Percentiles rank a stretch among this genome's conserved stretches.
Conservation (phyloP, 2,888 invertebrate species). For the Drosophila aldrichi region DNA sequence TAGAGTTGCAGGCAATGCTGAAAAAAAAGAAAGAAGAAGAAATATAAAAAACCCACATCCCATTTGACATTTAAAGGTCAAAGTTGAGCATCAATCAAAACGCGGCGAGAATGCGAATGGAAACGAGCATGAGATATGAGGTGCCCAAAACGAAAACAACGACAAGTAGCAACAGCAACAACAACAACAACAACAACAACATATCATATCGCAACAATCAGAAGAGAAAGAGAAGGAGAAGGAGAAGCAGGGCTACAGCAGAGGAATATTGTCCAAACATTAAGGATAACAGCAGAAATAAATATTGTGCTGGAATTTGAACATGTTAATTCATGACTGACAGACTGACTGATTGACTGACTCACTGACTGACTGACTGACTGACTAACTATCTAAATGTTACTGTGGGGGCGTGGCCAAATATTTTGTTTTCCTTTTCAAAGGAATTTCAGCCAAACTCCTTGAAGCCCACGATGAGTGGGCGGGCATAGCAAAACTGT, state of each 20-base stretch:
- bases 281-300: constrained; percentile 32
- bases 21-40: neutral
- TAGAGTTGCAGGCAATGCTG: constrained; percentile 48
- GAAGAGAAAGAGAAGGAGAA: constrained; percentile 7
- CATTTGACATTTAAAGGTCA: constrained; percentile 77
- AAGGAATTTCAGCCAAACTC: constrained; percentile 32
- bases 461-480: constrained; percentile 15
- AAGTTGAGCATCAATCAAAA: constrained; percentile 69
- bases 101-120: constrained; percentile 18
- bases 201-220: constrained; percentile 36
- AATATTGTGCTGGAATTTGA: constrained; percentile 44
- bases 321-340: constrained; percentile 53
- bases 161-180: constrained; percentile 11
- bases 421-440: constrained; percentile 48
- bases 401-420: constrained; percentile 43
- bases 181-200: neutral
- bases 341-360: neutral
- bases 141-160: constrained; percentile 24
- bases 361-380: neutral
- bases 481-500: constrained; percentile 46
- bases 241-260: constrained; percentile 4
- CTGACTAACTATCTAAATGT: constrained; percentile 12
- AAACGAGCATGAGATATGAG: constrained; percentile 44
- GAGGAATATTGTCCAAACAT: constrained; percentile 27
- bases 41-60: constrained; percentile 29